phyloP scores from a whole-genome alignment of 2,888 invertebrate species.

The Andrena fulva region DNA sequence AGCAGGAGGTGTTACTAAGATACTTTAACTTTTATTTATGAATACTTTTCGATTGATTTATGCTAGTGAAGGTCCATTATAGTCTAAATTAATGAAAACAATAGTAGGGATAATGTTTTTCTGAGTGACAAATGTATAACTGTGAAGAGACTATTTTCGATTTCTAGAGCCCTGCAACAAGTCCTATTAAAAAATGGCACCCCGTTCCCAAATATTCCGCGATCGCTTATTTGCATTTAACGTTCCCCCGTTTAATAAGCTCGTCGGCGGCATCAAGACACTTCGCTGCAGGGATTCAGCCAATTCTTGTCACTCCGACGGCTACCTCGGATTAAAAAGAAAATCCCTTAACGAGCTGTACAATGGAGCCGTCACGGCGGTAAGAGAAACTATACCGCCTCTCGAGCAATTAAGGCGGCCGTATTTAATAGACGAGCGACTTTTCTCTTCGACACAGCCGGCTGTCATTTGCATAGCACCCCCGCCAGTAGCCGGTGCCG shows the following conservation, averaged over 20 bases:
- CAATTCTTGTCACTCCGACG: slow-evolving; percentile 8
- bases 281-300: slow-evolving; percentile 4
- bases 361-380: slow-evolving; percentile 36
- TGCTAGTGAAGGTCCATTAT: too few relatives aligned
- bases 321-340: not conserved
- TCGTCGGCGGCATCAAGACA: slow-evolving; percentile 2
- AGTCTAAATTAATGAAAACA: too few relatives aligned
- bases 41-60: too few relatives aligned
- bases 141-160: not conserved
- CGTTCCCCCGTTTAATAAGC: not conserved
- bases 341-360: slow-evolving; percentile 40
- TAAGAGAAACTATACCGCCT: slow-evolving; percentile 44
- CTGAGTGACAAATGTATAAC: too few relatives aligned
- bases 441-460: slow-evolving; percentile 47
- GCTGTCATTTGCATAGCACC: slow-evolving; percentile 48
- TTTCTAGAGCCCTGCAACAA: not conserved
- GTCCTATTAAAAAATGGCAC: not conserved
- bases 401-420: slow-evolving; percentile 54
- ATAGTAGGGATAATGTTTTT: too few relatives aligned
- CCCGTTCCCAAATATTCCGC: not conserved
- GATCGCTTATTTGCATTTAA: slow-evolving; percentile 5
- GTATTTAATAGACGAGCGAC: slow-evolving; percentile 48
- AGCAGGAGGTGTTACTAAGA: too few relatives aligned
- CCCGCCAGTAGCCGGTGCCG: slow-evolving; percentile 16
- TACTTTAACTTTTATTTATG: too few relatives aligned